Evolutionary conservation across 2,888 invertebrate genomes (phyloP), one percentile per base, ranked within the genome.

Genomic region (Coleophora flavipennella): DNA sequence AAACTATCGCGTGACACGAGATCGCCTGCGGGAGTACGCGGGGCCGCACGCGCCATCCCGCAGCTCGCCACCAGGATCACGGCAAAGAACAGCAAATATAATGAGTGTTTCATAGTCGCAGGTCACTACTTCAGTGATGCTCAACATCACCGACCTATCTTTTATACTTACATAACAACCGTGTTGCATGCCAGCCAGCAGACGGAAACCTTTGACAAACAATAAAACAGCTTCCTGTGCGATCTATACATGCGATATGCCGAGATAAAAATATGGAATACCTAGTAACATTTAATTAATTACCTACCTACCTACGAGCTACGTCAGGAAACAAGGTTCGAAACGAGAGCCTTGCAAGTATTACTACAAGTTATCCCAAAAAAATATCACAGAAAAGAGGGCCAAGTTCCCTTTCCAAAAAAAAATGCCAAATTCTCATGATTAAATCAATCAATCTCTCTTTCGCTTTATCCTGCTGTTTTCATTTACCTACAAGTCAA

Each of bases 221-320:
- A 78, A 77, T 78, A 65, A 60, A 70, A 67, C 62, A 55, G 66
- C 70, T 69, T 80, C 80, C 81, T 73, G 74, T 49, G 46, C 36
- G 67, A 71, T 74, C 53, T 57, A n/a, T n/a, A 71, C 65, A 38
- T 34, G 62, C 58, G 75, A 80, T 77, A 61, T 44, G 10, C 29
- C 4, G 41, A 34, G 48, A 59, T 55, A 63, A 66, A 67, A 74
- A 70, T 62, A 59, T 59, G 58, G 53, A 55, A 51, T 58, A 54
- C 49, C 51, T 44, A 53, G 51, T 49, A 49, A 53, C 67, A 71
- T 73, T 62, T 62, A 53, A 56, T 55, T 61, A 69, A 67, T 71
- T 64, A 56, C 49, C 45, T 51, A 7, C 2, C 45, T 54, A 45
- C 50, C 44, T 51, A 20, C 20, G 3, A 20, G 20, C 6, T 52